A percentile compares a stretch with the other conserved stretches of the same genome.
Conservation (phyloP, 2,888 invertebrate genomes). For the Polyommatus icarus region DNA sequence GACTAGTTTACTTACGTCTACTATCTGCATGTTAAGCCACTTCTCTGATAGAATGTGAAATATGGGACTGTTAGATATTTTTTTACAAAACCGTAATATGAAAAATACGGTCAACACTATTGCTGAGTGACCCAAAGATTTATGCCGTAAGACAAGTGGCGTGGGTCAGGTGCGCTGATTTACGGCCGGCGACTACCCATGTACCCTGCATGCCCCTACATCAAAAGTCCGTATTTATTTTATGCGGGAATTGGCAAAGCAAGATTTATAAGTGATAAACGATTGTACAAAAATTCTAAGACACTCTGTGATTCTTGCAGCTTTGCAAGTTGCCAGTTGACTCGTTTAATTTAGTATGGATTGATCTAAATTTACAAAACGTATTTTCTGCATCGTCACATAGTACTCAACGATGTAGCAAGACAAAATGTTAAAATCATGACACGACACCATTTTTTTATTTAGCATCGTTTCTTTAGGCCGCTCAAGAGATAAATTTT, state of each 20-base stretch:
- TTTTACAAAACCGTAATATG: neutral
- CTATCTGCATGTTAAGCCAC: too few species aligned
- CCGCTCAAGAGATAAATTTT: too few species aligned
- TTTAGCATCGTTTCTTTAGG: too few species aligned
- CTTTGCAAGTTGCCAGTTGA: neutral
- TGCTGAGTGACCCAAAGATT: conserved; percentile 54
- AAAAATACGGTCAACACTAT: conserved; percentile 38
- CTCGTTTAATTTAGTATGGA: too few species aligned
- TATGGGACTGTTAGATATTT: neutral
- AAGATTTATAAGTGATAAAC: neutral
- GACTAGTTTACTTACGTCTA: too few species aligned
- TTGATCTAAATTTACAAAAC: too few species aligned
- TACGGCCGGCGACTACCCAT: conserved; percentile 44
- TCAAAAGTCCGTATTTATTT: conserved; percentile 12
- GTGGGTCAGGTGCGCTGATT: conserved; percentile 64
- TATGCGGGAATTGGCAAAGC: neutral
- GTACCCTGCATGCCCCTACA: conserved; percentile 22
- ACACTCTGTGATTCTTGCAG: neutral
- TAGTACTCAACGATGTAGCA: too few species aligned
- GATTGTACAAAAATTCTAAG: neutral
- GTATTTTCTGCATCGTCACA: too few species aligned
- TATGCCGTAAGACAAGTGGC: conserved; percentile 66
- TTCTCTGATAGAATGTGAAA: too few species aligned
- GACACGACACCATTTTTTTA: too few species aligned
- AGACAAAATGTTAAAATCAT: too few species aligned